Percentiles rank a stretch among this genome's conserved stretches.
These are phyloP conservation scores for Mixornis gularis DNA, from an alignment of 2,113 vertebrate genomes.

Conservation along the genomic window DNA sequence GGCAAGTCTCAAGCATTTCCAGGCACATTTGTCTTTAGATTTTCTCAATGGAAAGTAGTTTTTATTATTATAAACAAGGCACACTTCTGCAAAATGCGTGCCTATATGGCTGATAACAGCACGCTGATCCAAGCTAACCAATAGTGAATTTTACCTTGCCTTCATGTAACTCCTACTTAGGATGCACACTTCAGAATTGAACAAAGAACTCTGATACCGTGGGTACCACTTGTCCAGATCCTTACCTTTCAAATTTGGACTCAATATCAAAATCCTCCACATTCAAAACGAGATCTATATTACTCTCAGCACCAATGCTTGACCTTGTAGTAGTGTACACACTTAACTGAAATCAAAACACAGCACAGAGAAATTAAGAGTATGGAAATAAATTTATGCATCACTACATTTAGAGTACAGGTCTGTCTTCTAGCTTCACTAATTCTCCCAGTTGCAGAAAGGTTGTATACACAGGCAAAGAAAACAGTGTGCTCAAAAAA, in stretches of 20 bases:
- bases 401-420: fast-evolving
- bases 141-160: background rate
- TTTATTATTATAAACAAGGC: background rate
- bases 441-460: fast-evolving
- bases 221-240: background rate
- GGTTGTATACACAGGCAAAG: fast-evolving
- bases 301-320: constrained; percentile 77
- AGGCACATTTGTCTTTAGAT: background rate
- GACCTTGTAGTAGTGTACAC: constrained; percentile 87
- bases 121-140: fast-evolving
- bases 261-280: constrained; percentile 90
- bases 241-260: constrained; percentile 91
- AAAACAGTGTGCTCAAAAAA: fast-evolving
- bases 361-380: background rate
- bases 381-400: fast-evolving
- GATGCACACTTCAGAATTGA: background rate
- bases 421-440: background rate
- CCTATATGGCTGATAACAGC: background rate
- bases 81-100: background rate
- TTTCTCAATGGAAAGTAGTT: background rate
- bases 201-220: no score
- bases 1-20: background rate
- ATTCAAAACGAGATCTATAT: constrained; percentile 85
- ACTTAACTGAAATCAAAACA: constrained; percentile 78
- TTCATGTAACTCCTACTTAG: background rate